Conservation (phyloP, 2,888 invertebrate genomes). For the Xylocampa areola region DNA sequence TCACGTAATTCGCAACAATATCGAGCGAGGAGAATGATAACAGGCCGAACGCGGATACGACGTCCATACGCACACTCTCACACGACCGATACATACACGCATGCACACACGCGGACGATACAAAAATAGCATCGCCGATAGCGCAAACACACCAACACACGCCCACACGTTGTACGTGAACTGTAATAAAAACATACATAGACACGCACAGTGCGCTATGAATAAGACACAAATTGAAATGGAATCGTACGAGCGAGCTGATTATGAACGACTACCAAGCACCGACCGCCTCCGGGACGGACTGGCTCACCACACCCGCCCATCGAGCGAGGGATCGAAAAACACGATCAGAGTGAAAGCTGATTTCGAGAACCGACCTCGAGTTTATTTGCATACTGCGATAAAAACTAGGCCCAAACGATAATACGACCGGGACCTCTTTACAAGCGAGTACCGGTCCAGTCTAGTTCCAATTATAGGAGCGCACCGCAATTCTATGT, state of each 20-base stretch:
- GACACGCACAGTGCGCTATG: conserved; percentile 77
- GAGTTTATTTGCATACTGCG: conserved; percentile 67
- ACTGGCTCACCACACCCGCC: conserved; percentile 36
- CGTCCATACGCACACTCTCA: conserved; percentile 65
- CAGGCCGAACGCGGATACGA: conserved; percentile 83
- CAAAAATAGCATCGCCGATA: conserved; percentile 87
- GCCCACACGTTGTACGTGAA: conserved; percentile 86
- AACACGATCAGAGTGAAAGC: conserved; percentile 72
- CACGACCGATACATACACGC: conserved; percentile 58
- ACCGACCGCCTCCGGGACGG: conserved; percentile 32
- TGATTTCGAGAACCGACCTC: conserved; percentile 67
- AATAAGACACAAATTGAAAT: conserved; percentile 84
- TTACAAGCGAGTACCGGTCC: conserved; percentile 78
- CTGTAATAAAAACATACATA: conserved; percentile 88
- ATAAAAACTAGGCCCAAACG: conserved; percentile 70
- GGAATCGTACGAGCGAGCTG: conserved; percentile 78
- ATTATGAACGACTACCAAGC: conserved; percentile 57
- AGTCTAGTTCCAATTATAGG: conserved; percentile 82
- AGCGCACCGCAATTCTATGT: conserved; percentile 66
- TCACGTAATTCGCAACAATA: conserved; percentile 75
- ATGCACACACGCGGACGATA: conserved; percentile 69
- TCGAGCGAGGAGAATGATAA: conserved; percentile 83
- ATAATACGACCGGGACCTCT: conserved; percentile 61
- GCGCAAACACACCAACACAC: conserved; percentile 89
- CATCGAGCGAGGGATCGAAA: conserved; percentile 15